Base-by-base conservation (phyloP, 2,113 vertebrate species). In the Heloderma charlesbogerti region DNA sequence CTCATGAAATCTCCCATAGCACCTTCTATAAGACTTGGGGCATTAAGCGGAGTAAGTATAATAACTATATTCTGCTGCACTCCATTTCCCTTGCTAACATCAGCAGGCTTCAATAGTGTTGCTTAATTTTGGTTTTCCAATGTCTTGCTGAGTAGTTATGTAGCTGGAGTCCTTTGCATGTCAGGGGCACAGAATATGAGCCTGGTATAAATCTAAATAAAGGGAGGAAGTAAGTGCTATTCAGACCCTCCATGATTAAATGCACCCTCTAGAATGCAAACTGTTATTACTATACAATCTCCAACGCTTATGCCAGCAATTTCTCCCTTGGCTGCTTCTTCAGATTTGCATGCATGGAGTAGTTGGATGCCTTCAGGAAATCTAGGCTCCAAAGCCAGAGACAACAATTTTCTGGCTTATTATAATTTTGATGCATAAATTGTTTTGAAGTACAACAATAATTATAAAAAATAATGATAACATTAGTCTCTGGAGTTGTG, bases 381-480 rank as follows among this genome's bases (percentile, higher is more conserved):
- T 74, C 40, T 51, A 16, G 43, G 66, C 66, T 81, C 75, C 75
- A 89, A 89, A 85, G 40, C 34, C 54, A 89, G 84, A 89, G 67
- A 92, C 60, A 88, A 92, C 81, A 48, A 92, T 92, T 89, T 86
- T 89, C 74, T 86, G 66, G 87, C 88, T 89, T 80, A 81, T 86
- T 89, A 81, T 74, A 85, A 86, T 89, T 81, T 86, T 86, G 83
- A 63, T 86, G 83, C 75, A 86, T 74, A 81, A 86, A 86, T 79
- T 74, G 77, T 75, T 89, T 89, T 43, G 83, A 80, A 71, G 86
- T 78, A 84, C 86, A 88, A 86, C 83, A 89, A 71, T 71, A 89
- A 34, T 89, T 48, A 31, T 72, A 81, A 86, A 60, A 88, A 91
- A 81, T 86, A 86, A 86, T 89, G 83, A 86, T 85, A 86, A 86